Conservation (phyloP, 2,888 invertebrate species). For the Lasioglossum villosulum region DNA sequence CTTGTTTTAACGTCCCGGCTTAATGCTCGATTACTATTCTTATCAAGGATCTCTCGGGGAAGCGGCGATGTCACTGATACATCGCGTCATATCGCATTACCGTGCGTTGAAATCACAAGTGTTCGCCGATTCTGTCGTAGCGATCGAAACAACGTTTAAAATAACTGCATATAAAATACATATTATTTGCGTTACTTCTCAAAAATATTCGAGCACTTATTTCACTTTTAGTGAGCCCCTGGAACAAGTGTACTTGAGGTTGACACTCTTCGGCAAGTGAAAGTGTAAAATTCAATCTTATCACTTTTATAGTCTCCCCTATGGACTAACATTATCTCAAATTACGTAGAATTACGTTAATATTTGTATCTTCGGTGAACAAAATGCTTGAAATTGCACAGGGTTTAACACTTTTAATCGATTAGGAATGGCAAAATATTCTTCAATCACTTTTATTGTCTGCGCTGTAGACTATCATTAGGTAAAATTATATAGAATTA, state of each 20-base stretch:
- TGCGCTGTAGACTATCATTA: not conserved
- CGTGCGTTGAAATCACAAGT: slow-evolving; percentile 19
- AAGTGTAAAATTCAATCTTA: not conserved
- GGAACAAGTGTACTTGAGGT: not conserved
- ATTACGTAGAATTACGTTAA: not conserved
- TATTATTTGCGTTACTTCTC: not conserved
- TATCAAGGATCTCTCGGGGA: slow-evolving; percentile 14
- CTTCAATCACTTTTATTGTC: not conserved
- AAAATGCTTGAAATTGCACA: not conserved
- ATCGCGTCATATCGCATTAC: slow-evolving; percentile 15
- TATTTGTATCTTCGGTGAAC: not conserved
- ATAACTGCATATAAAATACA: not conserved
- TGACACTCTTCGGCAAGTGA: not conserved
- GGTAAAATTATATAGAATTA: not conserved
- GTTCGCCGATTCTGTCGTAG: not conserved
- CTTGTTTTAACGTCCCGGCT: not conserved
- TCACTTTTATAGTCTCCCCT: not conserved
- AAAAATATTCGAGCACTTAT: not conserved
- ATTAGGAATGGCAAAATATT: not conserved
- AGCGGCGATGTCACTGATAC: slow-evolving; percentile 9
- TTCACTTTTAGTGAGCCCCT: not conserved
- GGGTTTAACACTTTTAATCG: not conserved
- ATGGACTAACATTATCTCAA: not conserved
- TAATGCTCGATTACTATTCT: slow-evolving; percentile 6
- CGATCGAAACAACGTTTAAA: not conserved